Base-by-base conservation (phyloP, 2,888 invertebrate species). In the Pseudoips prasinana region DNA sequence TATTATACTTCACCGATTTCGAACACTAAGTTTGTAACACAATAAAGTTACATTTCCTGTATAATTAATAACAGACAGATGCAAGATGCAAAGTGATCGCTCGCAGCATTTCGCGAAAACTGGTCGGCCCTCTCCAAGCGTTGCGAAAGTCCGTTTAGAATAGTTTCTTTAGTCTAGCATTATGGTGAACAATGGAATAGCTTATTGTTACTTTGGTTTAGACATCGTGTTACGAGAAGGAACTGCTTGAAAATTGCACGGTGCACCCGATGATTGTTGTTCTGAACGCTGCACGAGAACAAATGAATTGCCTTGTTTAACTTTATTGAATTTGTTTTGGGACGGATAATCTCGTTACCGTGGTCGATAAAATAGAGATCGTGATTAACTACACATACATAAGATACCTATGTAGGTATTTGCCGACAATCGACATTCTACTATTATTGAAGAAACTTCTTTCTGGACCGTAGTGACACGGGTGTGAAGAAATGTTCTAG, bases 1-100 rank as follows among this genome's bases (percentile, higher is more conserved):
- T 51, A 56, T 53, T 67, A 50, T 71, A 68, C 73, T 77, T 68
- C 71, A 59, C 58, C 58, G 14, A 5, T 14, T 14, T 14, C 3
- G 14, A 14, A 14, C 14, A 14, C 14, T 14, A 14, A 3, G 5
- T 14, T 14, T 14, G 14, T 47, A 44, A 49, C 48, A 54, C 37
- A 40, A 39, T 34, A 33, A 42, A 48, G n/a, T 37, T 41, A 44
- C 45, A 41, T 57, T 53, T 56, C 47, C 46, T 49, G 46, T 45
- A 53, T 38, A 49, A 35, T 41, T 51, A 45, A 39, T 14, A 14
- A 14, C 14, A 3, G 14, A 14, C 2, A 3, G 5, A 2, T 14
- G 5, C 14, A 3, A n/a, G 14, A 14, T 14, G 5, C 14, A 14
- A 14, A 14, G 5, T 5, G 14, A 36, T 40, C 25, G 37, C 29